Percentiles rank a stretch among this genome's conserved stretches.
These are phyloP conservation scores for Uloborus diversus DNA, from an alignment of 1,140 invertebrate species.

Conservation along the genomic window DNA sequence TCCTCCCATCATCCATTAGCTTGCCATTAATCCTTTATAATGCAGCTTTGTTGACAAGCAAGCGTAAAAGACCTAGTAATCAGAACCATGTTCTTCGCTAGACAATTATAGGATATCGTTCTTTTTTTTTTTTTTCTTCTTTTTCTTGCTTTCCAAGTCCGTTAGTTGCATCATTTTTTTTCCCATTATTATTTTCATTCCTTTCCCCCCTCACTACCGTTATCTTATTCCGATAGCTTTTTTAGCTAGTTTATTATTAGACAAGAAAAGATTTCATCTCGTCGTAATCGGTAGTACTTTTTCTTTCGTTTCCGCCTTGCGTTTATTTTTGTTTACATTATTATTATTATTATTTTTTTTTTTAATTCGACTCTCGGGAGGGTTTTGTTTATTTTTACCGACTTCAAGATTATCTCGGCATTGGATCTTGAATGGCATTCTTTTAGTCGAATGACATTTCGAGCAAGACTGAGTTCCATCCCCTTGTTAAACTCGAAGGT, in stretches of 20 bases:
- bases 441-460: background rate
- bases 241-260: background rate
- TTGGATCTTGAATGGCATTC: background rate
- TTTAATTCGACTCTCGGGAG: background rate
- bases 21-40: slow-evolving; percentile 22
- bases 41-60: slow-evolving; percentile 25
- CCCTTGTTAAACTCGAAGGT: background rate
- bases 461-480: background rate
- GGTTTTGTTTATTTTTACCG: background rate
- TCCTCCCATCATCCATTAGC: slow-evolving; percentile 21
- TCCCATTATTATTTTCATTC: background rate
- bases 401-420: background rate
- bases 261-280: background rate
- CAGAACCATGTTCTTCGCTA: background rate
- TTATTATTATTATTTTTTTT: background rate
- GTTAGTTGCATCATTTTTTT: background rate
- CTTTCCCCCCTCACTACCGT: background rate
- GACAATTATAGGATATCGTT: slow-evolving; percentile 12
- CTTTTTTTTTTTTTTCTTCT: background rate
- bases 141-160: background rate
- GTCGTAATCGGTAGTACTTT: background rate
- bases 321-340: too few relatives aligned
- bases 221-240: background rate
- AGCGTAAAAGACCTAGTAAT: slow-evolving; percentile 7
- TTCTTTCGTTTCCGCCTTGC: too few relatives aligned